phyloP scores from a whole-genome alignment of 2,113 vertebrate species.

The Bos javanicus region DNA sequence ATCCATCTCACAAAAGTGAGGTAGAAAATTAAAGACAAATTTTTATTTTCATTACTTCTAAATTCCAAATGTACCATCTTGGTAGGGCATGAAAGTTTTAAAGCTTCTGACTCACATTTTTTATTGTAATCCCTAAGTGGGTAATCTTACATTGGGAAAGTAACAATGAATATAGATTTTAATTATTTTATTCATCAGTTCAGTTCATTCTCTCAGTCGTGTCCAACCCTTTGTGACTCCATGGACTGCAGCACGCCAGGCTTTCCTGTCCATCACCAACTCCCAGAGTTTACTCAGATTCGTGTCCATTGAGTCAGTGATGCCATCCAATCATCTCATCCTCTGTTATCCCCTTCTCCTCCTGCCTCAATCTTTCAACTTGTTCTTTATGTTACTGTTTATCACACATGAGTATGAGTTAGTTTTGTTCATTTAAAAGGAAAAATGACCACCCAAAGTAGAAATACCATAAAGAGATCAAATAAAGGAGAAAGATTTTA shows the following conservation, averaged over 20 bases:
- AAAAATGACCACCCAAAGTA: not conserved
- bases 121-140: not conserved
- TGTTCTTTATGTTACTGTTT: not conserved
- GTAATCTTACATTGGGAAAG: not conserved
- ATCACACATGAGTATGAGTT: not conserved
- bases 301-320: not conserved
- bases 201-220: not conserved
- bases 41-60: conserved; percentile 21
- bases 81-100: not conserved
- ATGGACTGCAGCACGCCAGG: not conserved
- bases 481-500: not conserved
- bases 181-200: not conserved
- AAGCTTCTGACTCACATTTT: not conserved
- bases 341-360: not conserved
- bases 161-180: not conserved
- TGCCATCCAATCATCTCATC: not conserved
- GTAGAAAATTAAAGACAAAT: conserved; percentile 24
- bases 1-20: conserved; percentile 24
- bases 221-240: not conserved
- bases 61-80: not conserved
- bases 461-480: not conserved
- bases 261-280: not conserved
- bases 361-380: not conserved
- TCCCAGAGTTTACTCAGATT: not conserved
- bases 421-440: not conserved